Evolutionary conservation across 2,888 invertebrate species (phyloP), one percentile per base, ranked within the genome.

Genomic region (Lampropteryx suffumata): DNA sequence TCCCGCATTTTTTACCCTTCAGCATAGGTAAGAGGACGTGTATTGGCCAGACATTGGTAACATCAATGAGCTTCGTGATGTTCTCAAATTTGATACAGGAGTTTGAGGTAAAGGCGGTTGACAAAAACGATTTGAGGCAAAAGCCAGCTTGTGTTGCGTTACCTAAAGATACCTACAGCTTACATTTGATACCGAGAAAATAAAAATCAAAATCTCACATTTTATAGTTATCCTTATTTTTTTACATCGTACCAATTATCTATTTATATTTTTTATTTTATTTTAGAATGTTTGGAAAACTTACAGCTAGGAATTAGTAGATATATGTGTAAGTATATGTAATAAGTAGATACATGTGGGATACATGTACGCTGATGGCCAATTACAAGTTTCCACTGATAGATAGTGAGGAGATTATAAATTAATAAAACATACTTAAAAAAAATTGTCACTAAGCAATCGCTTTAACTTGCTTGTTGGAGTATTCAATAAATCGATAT

Each of bases 1-100:
- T 93, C 7, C 92, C 95, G 0, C 94, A 95, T 71, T 97, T 96
- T 71, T 84, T 97, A 8, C 97, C 97, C 0, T 97, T 97, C 80
- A 95, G 96, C 70, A 95, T 95, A 33, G 97, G 97, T 5, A 96
- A 94, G 69, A 84, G 97, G n/a, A 95, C 96, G 0, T 97, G 97
- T 70, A 95, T 97, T 50, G 97, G 97, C 0, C 96, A 96, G 67
- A 94, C 94, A 29, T 81, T 97, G 36, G 95, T 97, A 0, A 94
- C 94, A 10, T 94, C 94, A 1, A 95, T 95, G 83, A 92, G 94
- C 37, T 95, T 96, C 65, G 92, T 95, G 0, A 91, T 95, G 75
- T 84, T 95, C 33, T 93, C 95, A 0, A 94, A 94, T 28, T 88
- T 96, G 0, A 81, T 96, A 49, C 94, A 94, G 62, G 90, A 92